phyloP scores from a whole-genome alignment of 2,113 vertebrate species.

The Rhynchomys soricoides region DNA sequence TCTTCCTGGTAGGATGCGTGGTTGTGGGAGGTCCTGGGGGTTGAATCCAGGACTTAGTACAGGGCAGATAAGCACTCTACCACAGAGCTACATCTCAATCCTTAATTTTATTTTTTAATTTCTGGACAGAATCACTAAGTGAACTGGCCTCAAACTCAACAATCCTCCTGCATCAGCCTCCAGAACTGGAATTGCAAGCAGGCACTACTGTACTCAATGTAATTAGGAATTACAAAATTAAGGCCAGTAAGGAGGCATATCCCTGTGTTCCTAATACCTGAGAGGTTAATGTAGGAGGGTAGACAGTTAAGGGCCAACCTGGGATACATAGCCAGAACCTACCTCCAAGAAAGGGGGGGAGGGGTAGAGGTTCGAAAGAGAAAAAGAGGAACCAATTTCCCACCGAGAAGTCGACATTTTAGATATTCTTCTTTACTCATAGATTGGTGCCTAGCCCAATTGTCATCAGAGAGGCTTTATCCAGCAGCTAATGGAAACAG shows the following conservation, averaged over 20 bases:
- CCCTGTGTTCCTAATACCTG: neutral
- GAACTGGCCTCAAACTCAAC: neutral
- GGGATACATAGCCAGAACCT: neutral
- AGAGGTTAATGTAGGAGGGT: neutral
- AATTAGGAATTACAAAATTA: neutral
- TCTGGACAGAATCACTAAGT: neutral
- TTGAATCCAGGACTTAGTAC: neutral
- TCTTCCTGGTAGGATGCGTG: neutral
- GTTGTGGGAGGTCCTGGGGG: neutral
- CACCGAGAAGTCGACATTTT: conserved; percentile 32
- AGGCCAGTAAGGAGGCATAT: neutral
- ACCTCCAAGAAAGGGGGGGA: neutral
- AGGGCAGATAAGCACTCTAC: neutral
- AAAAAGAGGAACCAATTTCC: conserved; percentile 12
- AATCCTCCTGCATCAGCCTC: neutral
- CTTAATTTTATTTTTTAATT: neutral
- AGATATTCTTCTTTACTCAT: neutral
- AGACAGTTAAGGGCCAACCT: neutral
- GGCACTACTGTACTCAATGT: neutral
- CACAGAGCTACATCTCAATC: neutral
- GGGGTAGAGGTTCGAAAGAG: neutral
- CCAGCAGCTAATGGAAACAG: neutral
- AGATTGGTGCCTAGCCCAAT: neutral
- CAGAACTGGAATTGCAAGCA: neutral
- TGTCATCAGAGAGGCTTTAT: neutral